Conservation (phyloP, 2,888 invertebrate species). For the Polydrusus tereticollis region DNA sequence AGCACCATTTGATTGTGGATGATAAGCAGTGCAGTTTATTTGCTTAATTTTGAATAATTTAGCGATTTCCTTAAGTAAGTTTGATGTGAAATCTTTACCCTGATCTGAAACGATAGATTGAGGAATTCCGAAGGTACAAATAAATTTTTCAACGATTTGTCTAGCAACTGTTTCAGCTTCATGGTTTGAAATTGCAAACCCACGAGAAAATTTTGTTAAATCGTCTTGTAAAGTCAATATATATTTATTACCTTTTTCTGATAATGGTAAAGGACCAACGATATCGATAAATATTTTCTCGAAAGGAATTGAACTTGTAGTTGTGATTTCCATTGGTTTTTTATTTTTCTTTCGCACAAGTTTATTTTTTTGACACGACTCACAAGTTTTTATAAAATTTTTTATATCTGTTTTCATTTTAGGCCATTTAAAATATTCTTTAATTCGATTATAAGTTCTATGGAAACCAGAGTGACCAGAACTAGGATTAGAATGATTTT, state of each 20-base stretch:
- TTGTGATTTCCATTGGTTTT: slow-evolving; percentile 58
- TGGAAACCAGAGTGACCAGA: slow-evolving; percentile 44
- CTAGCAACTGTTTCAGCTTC: slow-evolving; percentile 58
- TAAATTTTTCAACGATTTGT: slow-evolving; percentile 58
- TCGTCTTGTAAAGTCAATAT: slow-evolving; percentile 54
- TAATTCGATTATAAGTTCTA: slow-evolving; percentile 44
- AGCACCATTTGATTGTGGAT: slow-evolving; percentile 58
- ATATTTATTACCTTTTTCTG: slow-evolving; percentile 53
- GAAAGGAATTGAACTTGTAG: slow-evolving; percentile 56
- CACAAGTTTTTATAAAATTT: slow-evolving; percentile 31
- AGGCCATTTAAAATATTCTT: slow-evolving; percentile 49
- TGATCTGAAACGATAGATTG: slow-evolving; percentile 61
- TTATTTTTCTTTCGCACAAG: slow-evolving; percentile 42
- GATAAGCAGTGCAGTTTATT: slow-evolving; percentile 57
- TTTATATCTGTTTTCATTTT: slow-evolving; percentile 46
- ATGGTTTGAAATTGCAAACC: slow-evolving; percentile 53
- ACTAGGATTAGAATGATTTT: slow-evolving; percentile 49
- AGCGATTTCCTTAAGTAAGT: slow-evolving; percentile 55
- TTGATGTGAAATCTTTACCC: slow-evolving; percentile 55
- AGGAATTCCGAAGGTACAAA: slow-evolving; percentile 60
- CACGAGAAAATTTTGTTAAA: slow-evolving; percentile 48
- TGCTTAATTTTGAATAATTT: slow-evolving; percentile 58
- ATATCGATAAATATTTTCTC: slow-evolving; percentile 57
- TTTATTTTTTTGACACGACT: slow-evolving; percentile 54
- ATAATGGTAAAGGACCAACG: slow-evolving; percentile 55